phyloP scores from a whole-genome alignment of 1,140 invertebrate species.

The Sipha flava region DNA sequence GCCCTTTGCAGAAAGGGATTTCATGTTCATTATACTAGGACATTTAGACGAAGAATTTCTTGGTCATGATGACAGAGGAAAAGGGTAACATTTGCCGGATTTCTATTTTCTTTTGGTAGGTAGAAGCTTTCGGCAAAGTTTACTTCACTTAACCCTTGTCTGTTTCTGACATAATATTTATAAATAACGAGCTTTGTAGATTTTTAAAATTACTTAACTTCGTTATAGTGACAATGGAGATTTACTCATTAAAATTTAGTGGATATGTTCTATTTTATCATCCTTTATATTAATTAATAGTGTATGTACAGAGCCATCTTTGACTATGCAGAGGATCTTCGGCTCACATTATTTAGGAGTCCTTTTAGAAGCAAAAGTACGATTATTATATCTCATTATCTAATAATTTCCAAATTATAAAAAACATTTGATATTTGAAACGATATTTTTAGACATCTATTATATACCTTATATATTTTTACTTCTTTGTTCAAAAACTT shows the following conservation, averaged over 20 bases:
- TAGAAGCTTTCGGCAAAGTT: background rate
- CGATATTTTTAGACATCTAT: no score
- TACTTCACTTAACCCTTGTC: constrained; percentile 7
- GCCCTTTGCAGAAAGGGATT: background rate
- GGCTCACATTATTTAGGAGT: no score
- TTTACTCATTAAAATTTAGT: background rate
- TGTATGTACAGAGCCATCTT: no score
- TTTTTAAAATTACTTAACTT: constrained; percentile 3
- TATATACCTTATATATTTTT: no score
- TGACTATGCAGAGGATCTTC: no score
- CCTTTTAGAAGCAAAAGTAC: no score
- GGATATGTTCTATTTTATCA: background rate
- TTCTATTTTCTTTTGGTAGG: constrained; percentile 5
- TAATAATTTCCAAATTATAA: no score
- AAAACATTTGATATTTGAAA: no score
- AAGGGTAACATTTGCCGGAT: background rate
- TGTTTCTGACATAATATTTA: background rate
- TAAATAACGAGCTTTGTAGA: constrained; percentile 15
- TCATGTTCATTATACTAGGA: constrained; percentile 3
- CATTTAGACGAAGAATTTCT: constrained; percentile 14
- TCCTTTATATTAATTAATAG: no score
- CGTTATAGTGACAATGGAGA: background rate
- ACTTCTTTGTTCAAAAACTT: no score
- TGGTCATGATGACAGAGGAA: background rate
- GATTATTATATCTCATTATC: no score